Evolutionary conservation across 2,888 invertebrate genomes (phyloP), one percentile per base, ranked within the genome.

Genomic region (Dastarcus helophoroides): DNA sequence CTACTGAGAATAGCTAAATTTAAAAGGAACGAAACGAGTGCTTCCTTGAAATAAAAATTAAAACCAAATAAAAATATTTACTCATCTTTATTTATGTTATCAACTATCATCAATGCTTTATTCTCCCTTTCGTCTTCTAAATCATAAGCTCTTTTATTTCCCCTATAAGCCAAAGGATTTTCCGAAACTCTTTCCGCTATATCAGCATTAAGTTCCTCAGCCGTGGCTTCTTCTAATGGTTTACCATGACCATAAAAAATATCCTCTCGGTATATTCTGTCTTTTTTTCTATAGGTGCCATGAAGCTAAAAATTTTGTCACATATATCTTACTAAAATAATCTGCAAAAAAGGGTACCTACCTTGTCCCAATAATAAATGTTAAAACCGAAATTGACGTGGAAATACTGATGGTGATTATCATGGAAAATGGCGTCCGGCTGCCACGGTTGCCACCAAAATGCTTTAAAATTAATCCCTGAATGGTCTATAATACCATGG

Each of bases 361-460:
- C 76, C 63, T 64, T 73, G 53, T 81, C 81, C 76, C 80, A 81
- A 17, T 72, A 37, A 23, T 56, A 63, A 54, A 76, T 73, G 50
- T 82, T 81, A 51, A 81, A 80, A 1, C 76, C 79, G 44, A 79
- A 81, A 58, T 82, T 82, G 47, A 77, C 76, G 48, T 81, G 80
- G 61, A 78, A 79, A 58, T 79, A 79, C 60, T 80, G 77, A 44
- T 81, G 82, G 42, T 82, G 82, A 47, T 80, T 72, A 50, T 81
- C 82, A 43, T 82, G 81, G 60, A 80, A 81, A 37, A 75, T 73
- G 0, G 76, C 73, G 41, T 77, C 74, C 0, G 79, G 79, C 51
- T 79, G 78, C 76, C 76, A 78, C 0, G 79, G 79, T 57, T 79
- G 79, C 78, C 78, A 79, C 79, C 79, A 80, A 27, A 66, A 63